Conservation (phyloP, 2,113 vertebrate species). For the Trogon surrucura region DNA sequence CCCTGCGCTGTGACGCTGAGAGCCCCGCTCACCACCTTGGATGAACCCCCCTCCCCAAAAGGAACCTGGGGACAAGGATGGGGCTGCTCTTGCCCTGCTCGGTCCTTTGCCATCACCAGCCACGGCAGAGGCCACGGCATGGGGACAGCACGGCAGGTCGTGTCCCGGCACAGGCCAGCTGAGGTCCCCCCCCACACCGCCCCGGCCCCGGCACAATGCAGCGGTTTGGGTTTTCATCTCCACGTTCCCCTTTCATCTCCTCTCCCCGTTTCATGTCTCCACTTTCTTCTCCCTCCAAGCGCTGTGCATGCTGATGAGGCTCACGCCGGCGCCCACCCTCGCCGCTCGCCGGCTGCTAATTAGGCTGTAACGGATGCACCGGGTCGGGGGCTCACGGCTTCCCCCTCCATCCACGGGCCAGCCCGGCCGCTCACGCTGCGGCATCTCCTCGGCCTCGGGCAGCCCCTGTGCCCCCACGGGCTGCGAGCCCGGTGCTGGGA, state of each 20-base stretch:
- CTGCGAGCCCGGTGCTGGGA: fast-evolving
- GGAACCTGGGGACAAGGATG: fast-evolving
- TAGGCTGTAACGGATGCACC: not conserved
- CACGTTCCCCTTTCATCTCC: slow-evolving; percentile 50
- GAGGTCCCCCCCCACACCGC: fast-evolving
- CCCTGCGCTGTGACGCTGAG: fast-evolving
- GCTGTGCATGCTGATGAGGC: slow-evolving; percentile 57
- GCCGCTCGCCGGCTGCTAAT: not conserved
- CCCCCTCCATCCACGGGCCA: not conserved
- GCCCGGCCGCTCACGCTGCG: fast-evolving
- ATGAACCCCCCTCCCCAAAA: not conserved
- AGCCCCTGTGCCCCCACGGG: fast-evolving
- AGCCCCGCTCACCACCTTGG: not conserved
- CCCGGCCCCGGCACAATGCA: not conserved
- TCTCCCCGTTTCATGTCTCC: slow-evolving; percentile 58
- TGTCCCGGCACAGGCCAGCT: fast-evolving
- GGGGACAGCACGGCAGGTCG: fast-evolving
- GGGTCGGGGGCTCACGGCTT: not conserved
- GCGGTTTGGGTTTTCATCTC: slow-evolving; percentile 32
- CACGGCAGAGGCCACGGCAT: fast-evolving
- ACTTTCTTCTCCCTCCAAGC: slow-evolving; percentile 68
- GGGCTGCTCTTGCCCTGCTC: not conserved
- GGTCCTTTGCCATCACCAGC: not conserved
- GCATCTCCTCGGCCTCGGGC: fast-evolving
- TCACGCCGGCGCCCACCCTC: slow-evolving; percentile 16